Conservation (phyloP, 2,797 vertebrate species). For the Picus viridis region DNA sequence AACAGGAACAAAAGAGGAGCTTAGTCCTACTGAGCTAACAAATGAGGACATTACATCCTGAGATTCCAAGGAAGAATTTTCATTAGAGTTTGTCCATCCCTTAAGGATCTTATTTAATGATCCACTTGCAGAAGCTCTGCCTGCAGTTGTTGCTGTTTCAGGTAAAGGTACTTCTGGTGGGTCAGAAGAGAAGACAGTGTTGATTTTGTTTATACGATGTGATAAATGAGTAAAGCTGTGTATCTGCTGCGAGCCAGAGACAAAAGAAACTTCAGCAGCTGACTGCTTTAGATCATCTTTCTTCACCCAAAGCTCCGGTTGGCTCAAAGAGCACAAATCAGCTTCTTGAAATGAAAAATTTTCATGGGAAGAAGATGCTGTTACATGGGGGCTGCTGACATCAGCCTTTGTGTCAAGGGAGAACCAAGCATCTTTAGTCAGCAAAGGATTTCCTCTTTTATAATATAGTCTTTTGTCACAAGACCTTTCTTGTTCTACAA, state of each 20-base stretch:
- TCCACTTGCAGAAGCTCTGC: neutral
- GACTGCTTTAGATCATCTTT: slow-evolving; percentile 66
- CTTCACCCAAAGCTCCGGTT: slow-evolving; percentile 47
- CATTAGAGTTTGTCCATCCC: neutral
- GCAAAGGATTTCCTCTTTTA: slow-evolving; percentile 68
- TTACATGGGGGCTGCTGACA: slow-evolving; percentile 62
- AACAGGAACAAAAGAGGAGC: slow-evolving; percentile 24
- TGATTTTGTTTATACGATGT: neutral
- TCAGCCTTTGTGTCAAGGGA: slow-evolving; percentile 78
- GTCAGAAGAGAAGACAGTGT: slow-evolving; percentile 45
- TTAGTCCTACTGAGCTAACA: slow-evolving; percentile 36
- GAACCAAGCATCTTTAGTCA: slow-evolving; percentile 82
- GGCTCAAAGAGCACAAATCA: slow-evolving; percentile 9
- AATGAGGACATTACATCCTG: slow-evolving; percentile 14
- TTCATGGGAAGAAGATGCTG: slow-evolving; percentile 62
- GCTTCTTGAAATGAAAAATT: slow-evolving; percentile 54
- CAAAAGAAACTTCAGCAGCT: slow-evolving; percentile 61
- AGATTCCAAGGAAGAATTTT: slow-evolving; percentile 17
- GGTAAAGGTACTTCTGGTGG: slow-evolving; percentile 54
- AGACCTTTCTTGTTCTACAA: slow-evolving; percentile 48
- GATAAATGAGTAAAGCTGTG: slow-evolving; percentile 16
- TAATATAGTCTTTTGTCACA: slow-evolving; percentile 36
- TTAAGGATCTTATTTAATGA: slow-evolving; percentile 9
- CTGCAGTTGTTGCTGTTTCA: slow-evolving; percentile 49
- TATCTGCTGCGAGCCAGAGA: slow-evolving; percentile 42